These are phyloP conservation scores for Ciconia stormi DNA, from an alignment of 2,113 vertebrate species.

Conservation along the genomic window DNA sequence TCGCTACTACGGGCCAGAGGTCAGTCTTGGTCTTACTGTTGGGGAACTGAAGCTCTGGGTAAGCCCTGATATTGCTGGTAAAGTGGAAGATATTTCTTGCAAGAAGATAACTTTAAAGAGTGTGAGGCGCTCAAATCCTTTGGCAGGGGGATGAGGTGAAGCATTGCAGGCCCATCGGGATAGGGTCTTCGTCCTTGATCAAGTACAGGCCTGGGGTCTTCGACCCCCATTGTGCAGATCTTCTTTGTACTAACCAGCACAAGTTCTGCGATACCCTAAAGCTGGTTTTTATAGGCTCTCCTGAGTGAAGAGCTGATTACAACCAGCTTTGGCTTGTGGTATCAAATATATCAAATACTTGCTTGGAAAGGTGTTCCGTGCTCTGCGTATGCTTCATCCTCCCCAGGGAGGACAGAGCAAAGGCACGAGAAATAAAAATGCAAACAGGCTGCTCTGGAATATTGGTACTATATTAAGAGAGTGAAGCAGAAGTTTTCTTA, in stretches of 20 bases:
- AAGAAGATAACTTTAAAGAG: background rate
- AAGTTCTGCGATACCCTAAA: background rate
- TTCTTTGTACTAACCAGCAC: background rate
- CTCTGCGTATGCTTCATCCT: accelerated
- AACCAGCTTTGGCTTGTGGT: background rate
- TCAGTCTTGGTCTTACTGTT: background rate
- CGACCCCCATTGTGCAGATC: accelerated
- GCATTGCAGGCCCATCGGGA: accelerated
- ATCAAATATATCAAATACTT: background rate
- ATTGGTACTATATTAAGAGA: background rate
- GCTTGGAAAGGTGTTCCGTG: background rate
- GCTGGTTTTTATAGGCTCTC: background rate
- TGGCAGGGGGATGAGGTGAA: background rate
- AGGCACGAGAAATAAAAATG: background rate
- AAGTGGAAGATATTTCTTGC: background rate
- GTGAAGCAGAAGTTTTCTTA: background rate
- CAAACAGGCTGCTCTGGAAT: background rate
- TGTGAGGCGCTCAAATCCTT: accelerated
- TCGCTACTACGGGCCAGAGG: constrained; percentile 84
- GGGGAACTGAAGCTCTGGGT: background rate
- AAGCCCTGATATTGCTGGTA: background rate
- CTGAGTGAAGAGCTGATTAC: background rate
- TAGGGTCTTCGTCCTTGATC: background rate
- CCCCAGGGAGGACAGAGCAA: background rate
- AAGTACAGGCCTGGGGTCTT: background rate